Evolutionary conservation across 2,113 vertebrate species (phyloP), one percentile per base, ranked within the genome.

Genomic region (Hypocryptadius cinnamomeus): DNA sequence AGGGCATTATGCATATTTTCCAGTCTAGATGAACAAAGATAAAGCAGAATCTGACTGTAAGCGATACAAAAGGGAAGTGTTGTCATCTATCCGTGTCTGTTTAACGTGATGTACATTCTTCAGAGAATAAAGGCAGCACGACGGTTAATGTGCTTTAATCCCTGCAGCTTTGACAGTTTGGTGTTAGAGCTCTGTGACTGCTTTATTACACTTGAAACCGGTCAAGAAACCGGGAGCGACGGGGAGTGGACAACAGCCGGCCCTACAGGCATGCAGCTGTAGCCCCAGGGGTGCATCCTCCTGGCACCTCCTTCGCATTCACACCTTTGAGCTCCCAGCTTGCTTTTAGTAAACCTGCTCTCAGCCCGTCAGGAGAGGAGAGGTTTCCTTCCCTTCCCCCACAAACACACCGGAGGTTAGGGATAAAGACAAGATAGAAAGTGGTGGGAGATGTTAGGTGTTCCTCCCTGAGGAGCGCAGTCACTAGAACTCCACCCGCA

Each of bases 201-300:
- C 5, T 37, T 79, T 51, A 16, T 63, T 39, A 15, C n/a, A 42
- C 15, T 35, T 31, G 12, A 60, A 77, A 71, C 24, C 11, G 30
- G 5, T 9, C 13, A 11, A 39, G 30, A 51, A 47, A 8, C 37
- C 50, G 61, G 10, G 28, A 77, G 31, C 8, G 42, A 13, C 37
- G 12, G 65, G 30, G 28, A 56, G 9, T 3, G 45, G 25, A 1
- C 28, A 15, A 14, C 2, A 33, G n/a, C 4, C 0, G 2, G 25
- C 56, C 48, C 15, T 35, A 4, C 35, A 77, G 8, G 16, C 76
- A 21, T 10, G 53, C 47, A 20, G 37, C n/a, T 74, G 31, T 6
- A 37, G 54, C 23, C 60, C 11, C 30, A 9, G 27, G 13, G 13
- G 5, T 4, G 24, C 6, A 8, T n/a, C 28, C 28, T 31, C 19